Evolutionary conservation across 2,888 invertebrate species (phyloP).

Genomic region (Athalia rosae): DNA sequence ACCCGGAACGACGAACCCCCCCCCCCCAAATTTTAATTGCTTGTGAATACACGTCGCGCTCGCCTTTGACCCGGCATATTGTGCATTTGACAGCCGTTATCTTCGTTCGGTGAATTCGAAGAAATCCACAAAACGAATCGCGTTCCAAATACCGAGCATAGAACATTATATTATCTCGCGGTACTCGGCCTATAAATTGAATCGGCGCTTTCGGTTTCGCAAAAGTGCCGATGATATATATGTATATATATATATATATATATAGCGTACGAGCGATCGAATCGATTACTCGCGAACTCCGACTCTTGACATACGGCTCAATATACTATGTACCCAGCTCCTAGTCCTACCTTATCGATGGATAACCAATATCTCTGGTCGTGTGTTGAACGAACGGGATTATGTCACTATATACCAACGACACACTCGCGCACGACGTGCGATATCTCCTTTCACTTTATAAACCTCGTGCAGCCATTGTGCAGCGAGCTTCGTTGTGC

Average conservation of each 20-base stretch:
- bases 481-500: constrained; percentile 62
- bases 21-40: constrained; percentile 12
- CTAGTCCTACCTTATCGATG: not conserved
- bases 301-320: constrained; percentile 21
- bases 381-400: not conserved
- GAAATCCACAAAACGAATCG: not conserved
- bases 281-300: not conserved
- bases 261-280: not conserved
- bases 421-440: not conserved
- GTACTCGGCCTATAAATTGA: not conserved
- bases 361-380: constrained; percentile 26
- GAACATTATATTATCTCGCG: not conserved
- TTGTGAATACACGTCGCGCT: not conserved
- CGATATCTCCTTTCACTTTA: constrained; percentile 47
- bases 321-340: too few species aligned
- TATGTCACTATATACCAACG: constrained; percentile 26
- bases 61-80: not conserved
- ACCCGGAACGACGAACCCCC: constrained; percentile 5
- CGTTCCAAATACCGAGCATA: not conserved
- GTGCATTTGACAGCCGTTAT: too few species aligned
- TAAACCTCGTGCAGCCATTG: constrained; percentile 50
- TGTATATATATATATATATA: not conserved
- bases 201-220: not conserved
- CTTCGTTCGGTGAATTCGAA: not conserved
- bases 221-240: not conserved